Evolutionary conservation across 2,113 vertebrate genomes (phyloP).

Genomic region (Erythrolamprus reginae): DNA sequence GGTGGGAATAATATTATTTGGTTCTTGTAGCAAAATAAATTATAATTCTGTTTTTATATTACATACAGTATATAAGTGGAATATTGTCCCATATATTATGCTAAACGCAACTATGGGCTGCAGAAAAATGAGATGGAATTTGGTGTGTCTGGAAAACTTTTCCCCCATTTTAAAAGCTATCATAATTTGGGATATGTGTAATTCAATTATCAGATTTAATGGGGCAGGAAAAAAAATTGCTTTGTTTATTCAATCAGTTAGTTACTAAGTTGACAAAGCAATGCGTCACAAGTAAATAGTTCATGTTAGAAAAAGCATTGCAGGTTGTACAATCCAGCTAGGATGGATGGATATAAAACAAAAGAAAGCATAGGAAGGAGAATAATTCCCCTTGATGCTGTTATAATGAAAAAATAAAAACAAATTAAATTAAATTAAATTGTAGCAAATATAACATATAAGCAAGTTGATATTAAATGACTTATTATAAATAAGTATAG

Average conservation of each 20-base stretch:
- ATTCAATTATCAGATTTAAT: slow-evolving; percentile 10
- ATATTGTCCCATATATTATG: slow-evolving; percentile 26
- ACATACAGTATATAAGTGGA: slow-evolving; percentile 25
- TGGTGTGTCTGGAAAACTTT: background rate
- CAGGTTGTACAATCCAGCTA: background rate
- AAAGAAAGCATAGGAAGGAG: background rate
- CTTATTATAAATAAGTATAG: background rate
- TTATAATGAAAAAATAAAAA: background rate
- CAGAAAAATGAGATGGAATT: background rate
- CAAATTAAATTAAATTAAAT: slow-evolving; percentile 14
- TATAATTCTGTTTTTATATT: background rate
- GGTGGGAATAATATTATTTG: background rate
- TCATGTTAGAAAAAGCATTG: background rate
- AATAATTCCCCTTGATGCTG: background rate
- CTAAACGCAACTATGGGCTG: slow-evolving; percentile 39
- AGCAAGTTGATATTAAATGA: background rate
- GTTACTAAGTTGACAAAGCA: background rate
- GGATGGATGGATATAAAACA: background rate
- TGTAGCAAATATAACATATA: background rate
- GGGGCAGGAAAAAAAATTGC: background rate
- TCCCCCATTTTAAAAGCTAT: background rate
- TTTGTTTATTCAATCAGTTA: background rate
- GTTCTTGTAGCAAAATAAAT: background rate
- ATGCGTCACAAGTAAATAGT: background rate
- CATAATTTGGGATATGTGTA: background rate